Conservation (phyloP, 1,140 invertebrate genomes). For the Penaeus indicus region DNA sequence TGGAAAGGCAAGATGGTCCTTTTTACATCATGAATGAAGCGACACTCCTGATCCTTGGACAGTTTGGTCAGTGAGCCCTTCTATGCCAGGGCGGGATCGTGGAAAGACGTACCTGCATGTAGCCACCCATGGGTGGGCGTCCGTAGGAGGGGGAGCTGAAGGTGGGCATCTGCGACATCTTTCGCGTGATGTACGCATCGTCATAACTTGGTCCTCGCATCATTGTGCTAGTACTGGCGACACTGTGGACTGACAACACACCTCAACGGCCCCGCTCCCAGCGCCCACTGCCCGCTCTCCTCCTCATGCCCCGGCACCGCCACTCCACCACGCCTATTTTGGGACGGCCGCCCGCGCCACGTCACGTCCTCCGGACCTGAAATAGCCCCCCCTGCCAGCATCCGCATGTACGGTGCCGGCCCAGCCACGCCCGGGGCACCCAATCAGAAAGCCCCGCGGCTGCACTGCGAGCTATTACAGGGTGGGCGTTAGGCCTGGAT, state of each 20-base stretch:
- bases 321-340: conserved; percentile 48
- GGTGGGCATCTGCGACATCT: conserved; percentile 52
- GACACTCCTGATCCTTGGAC: too few relatives aligned
- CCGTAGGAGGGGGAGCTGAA: conserved; percentile 46
- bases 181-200: conserved; percentile 51
- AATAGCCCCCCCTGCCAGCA: conserved; percentile 48
- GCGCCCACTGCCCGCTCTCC: conserved; percentile 47
- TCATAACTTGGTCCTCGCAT: conserved; percentile 59
- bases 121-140: conserved; percentile 42
- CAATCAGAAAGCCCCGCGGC: conserved; percentile 35
- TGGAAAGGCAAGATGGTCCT: too few relatives aligned
- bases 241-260: conserved; percentile 57
- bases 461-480: neutral
- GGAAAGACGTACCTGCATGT: conserved; percentile 49
- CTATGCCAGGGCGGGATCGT: too few relatives aligned
- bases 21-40: too few relatives aligned
- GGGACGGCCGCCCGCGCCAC: conserved; percentile 37
- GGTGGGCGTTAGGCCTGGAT: neutral
- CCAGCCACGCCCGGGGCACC: conserved; percentile 6
- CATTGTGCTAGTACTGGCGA: conserved; percentile 35
- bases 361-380: conserved; percentile 55
- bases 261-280: conserved; percentile 54
- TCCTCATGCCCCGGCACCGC: conserved; percentile 7
- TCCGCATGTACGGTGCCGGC: neutral
- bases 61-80: too few relatives aligned